These are phyloP conservation scores for Yponomeuta evonymella DNA, from an alignment of 2,888 invertebrate genomes.

Conservation along the genomic window DNA sequence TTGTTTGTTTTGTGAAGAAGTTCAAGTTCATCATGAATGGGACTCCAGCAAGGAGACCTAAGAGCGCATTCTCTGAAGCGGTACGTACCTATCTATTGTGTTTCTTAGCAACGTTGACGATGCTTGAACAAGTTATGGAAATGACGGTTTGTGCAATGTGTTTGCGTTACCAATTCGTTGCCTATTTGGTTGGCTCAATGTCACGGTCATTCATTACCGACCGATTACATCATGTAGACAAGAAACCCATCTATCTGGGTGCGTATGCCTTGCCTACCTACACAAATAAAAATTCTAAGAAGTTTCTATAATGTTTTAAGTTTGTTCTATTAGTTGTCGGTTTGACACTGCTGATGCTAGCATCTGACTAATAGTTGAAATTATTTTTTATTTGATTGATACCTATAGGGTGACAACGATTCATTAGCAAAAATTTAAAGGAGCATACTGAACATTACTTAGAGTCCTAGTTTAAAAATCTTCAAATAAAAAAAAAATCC, in stretches of 20 bases:
- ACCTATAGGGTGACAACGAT: too few relatives aligned
- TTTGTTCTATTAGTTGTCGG: not conserved
- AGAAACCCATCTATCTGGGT: not conserved
- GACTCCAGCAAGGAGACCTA: slow-evolving; percentile 64
- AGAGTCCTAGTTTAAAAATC: too few relatives aligned
- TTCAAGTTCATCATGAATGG: slow-evolving; percentile 63
- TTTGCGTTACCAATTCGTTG: not conserved
- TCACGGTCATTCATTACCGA: slow-evolving; percentile 2
- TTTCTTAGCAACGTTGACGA: not conserved
- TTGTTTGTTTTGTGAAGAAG: slow-evolving; percentile 43
- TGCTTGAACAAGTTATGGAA: not conserved
- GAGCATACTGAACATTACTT: too few relatives aligned
- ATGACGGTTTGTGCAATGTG: slow-evolving; percentile 2
- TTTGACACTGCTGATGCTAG: not conserved
- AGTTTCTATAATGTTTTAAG: not conserved
- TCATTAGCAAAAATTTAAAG: too few relatives aligned
- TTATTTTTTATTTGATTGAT: not conserved
- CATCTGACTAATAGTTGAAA: not conserved
- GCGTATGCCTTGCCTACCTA: not conserved
- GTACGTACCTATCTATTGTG: slow-evolving; percentile 37
- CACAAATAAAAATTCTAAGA: not conserved
- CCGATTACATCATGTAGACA: not conserved
- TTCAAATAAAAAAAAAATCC: too few relatives aligned
- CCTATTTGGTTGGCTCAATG: slow-evolving; percentile 1
- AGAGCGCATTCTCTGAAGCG: slow-evolving; percentile 69